These are phyloP conservation scores for Saccostrea echinata DNA, from an alignment of 1,140 invertebrate genomes.

Conservation along the genomic window DNA sequence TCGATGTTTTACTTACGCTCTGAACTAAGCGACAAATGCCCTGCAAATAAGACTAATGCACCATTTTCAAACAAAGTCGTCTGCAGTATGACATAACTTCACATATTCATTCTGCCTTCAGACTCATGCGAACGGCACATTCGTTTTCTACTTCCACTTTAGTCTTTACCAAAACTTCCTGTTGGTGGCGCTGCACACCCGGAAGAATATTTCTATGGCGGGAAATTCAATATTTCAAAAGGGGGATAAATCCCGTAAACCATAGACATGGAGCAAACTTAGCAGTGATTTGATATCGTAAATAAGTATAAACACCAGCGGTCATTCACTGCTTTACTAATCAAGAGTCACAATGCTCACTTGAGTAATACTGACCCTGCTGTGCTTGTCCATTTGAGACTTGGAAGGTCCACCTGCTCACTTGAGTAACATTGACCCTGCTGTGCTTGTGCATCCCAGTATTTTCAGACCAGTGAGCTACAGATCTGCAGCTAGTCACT, in stretches of 20 bases:
- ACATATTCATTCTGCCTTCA: not conserved
- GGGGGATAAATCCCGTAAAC: not conserved
- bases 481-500: too few relatives aligned
- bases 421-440: too few relatives aligned
- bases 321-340: too few relatives aligned
- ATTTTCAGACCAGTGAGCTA: too few relatives aligned
- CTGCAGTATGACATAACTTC: not conserved
- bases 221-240: not conserved
- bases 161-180: slow-evolving; percentile 18
- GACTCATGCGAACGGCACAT: not conserved
- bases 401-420: too few relatives aligned
- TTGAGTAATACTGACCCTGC: too few relatives aligned
- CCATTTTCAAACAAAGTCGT: not conserved
- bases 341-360: too few relatives aligned
- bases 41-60: not conserved
- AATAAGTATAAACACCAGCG: too few relatives aligned
- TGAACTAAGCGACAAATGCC: not conserved
- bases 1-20: not conserved
- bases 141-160: slow-evolving; percentile 30
- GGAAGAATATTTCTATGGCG: slow-evolving; percentile 6
- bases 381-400: too few relatives aligned
- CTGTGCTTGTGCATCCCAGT: too few relatives aligned
- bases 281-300: too few relatives aligned
- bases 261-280: too few relatives aligned
- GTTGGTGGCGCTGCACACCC: slow-evolving; percentile 24